Evolutionary conservation across 2,797 vertebrate genomes (phyloP).

Genomic region (Alca torda): DNA sequence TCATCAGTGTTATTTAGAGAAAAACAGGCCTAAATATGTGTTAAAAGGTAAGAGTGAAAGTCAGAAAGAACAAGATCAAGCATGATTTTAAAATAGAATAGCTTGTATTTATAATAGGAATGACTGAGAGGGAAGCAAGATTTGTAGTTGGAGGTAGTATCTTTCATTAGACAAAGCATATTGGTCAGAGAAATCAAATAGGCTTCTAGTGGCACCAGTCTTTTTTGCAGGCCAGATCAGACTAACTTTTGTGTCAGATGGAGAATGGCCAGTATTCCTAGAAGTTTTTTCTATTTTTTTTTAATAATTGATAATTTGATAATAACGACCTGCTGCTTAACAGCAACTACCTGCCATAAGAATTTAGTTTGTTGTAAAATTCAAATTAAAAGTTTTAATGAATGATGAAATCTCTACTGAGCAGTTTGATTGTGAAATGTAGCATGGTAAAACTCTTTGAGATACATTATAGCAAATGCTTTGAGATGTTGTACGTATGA

Average conservation of each 20-base stretch:
- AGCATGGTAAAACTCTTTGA: not conserved
- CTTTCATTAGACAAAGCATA: not conserved
- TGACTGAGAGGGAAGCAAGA: not conserved
- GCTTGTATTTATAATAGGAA: not conserved
- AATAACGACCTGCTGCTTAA: not conserved
- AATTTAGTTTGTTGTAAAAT: not conserved
- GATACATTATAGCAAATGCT: not conserved
- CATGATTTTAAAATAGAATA: not conserved
- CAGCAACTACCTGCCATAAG: not conserved
- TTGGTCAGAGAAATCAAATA: not conserved
- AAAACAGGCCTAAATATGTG: not conserved
- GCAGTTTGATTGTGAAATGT: not conserved
- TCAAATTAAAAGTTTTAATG: not conserved
- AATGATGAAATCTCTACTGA: not conserved
- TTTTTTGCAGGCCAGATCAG: not conserved
- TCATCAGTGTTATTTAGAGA: not conserved
- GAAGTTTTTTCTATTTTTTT: not conserved
- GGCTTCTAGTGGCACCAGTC: not conserved
- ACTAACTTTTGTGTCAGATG: not conserved
- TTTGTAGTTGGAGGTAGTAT: not conserved
- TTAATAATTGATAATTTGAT: not conserved
- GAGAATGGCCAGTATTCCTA: not conserved
- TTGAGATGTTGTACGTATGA: not conserved
- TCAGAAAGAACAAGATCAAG: not conserved
- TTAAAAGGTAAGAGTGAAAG: not conserved